A percentile compares a stretch with the other conserved stretches of the same genome.
Conservation (phyloP, 2,113 vertebrate genomes). For the Synchiropus splendidus region DNA sequence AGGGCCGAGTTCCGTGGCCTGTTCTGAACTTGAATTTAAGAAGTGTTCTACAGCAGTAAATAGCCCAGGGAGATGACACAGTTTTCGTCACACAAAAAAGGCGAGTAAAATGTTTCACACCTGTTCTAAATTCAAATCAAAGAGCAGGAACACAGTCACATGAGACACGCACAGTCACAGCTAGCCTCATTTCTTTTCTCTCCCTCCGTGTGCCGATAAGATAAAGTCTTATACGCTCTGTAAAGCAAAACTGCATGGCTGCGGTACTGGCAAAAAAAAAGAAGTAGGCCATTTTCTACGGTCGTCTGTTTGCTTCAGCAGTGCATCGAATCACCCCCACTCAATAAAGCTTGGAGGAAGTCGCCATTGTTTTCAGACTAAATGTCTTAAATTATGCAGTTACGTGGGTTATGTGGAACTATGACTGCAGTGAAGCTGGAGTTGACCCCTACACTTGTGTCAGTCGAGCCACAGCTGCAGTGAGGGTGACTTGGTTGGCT, state of each 20-base stretch:
- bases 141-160: constrained; percentile 20
- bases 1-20: too few relatives aligned
- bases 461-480: constrained; percentile 14
- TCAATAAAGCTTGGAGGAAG: constrained; percentile 11
- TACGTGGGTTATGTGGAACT: constrained; percentile 27
- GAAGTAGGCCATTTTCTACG: constrained; percentile 42
- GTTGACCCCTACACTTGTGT: constrained; percentile 28
- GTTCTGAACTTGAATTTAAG: too few relatives aligned
- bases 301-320: constrained; percentile 30
- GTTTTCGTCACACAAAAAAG: constrained; percentile 7
- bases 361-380: constrained; percentile 39
- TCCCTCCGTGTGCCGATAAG: constrained; percentile 43
- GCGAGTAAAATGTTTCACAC: constrained; percentile 25
- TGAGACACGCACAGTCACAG: constrained; percentile 15
- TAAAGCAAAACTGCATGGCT: constrained; percentile 29
- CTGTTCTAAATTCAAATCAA: constrained; percentile 21
- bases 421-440: constrained; percentile 16
- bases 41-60: too few relatives aligned
- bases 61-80: constrained; percentile 6
- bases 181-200: constrained; percentile 30
- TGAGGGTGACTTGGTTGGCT: constrained; percentile 26
- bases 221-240: constrained; percentile 29
- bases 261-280: constrained; percentile 18
- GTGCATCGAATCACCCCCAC: constrained; percentile 33
- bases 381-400: constrained; percentile 35